Percentiles rank a stretch among this genome's conserved stretches.
Conservation (phyloP, 2,113 vertebrate species). For the Phalacrocorax pelagicus region DNA sequence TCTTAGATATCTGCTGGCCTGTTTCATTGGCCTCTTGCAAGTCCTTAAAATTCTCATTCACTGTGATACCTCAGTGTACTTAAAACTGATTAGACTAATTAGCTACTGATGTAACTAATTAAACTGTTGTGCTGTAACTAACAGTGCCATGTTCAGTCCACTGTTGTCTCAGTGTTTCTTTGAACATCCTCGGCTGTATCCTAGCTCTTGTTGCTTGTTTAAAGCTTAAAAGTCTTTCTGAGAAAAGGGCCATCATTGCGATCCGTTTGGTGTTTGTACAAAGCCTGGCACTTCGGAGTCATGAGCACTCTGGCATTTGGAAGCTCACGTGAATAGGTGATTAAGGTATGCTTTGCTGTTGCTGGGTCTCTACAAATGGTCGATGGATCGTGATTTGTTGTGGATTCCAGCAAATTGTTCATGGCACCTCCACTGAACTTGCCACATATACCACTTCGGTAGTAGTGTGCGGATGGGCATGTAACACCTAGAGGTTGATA, state of each 20-base stretch:
- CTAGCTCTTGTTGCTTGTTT: not conserved
- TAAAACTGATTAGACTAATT: not conserved
- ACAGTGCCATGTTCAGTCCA: not conserved
- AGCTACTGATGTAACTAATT: not conserved
- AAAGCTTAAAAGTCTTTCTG: not conserved
- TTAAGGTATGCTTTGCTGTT: not conserved
- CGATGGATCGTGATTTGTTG: not conserved
- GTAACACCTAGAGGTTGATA: not conserved
- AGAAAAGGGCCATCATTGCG: not conserved
- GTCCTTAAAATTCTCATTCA: not conserved
- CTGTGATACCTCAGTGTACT: not conserved
- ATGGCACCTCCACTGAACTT: not conserved
- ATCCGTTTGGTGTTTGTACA: not conserved
- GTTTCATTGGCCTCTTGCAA: not conserved
- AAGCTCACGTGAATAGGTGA: not conserved
- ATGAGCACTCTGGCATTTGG: not conserved
- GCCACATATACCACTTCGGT: not conserved
- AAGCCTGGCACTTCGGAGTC: not conserved
- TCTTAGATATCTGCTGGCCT: not conserved
- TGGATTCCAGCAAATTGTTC: not conserved
- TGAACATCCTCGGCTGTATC: not conserved
- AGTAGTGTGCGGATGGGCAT: not conserved
- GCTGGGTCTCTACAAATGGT: not conserved
- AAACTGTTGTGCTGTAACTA: not conserved
- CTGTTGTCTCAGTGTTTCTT: not conserved